Conservation (phyloP, 2,888 invertebrate species). For the Phanerotoma sp. region DNA sequence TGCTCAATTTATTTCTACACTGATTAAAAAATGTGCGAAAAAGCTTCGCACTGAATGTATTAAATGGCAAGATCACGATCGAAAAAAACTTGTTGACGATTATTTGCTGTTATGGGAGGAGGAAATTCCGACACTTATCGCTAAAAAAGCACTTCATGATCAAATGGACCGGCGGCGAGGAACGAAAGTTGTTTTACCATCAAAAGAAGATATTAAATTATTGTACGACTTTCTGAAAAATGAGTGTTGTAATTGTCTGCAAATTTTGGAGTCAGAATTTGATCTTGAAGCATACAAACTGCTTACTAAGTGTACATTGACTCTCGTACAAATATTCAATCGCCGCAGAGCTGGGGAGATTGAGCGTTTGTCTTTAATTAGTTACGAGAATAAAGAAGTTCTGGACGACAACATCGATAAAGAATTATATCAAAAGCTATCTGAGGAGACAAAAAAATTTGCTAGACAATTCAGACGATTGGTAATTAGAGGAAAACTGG, state of each 20-base stretch:
- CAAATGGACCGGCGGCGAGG: not conserved
- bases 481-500: too few relatives aligned
- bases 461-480: too few relatives aligned
- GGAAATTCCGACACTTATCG: slow-evolving; percentile 4
- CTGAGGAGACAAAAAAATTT: too few relatives aligned
- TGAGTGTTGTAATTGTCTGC: not conserved
- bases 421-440: too few relatives aligned
- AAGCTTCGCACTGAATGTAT: slow-evolving; percentile 9
- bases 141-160: slow-evolving; percentile 9
- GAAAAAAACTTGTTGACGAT: not conserved
- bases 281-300: slow-evolving; percentile 13
- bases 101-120: slow-evolving; percentile 3
- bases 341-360: too few relatives aligned
- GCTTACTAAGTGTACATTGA: slow-evolving; percentile 20
- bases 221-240: slow-evolving; percentile 1
- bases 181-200: slow-evolving; percentile 4
- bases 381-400: too few relatives aligned
- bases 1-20: slow-evolving; percentile 15
- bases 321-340: slow-evolving; percentile 31
- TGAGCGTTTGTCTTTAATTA: too few relatives aligned
- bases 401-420: too few relatives aligned
- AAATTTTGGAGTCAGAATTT: not conserved
- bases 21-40: slow-evolving; percentile 21
- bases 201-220: slow-evolving; percentile 8
- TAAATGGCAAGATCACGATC: slow-evolving; percentile 1